phyloP scores from a whole-genome alignment of 2,888 invertebrate species.

The Stenotaenia linearis region DNA sequence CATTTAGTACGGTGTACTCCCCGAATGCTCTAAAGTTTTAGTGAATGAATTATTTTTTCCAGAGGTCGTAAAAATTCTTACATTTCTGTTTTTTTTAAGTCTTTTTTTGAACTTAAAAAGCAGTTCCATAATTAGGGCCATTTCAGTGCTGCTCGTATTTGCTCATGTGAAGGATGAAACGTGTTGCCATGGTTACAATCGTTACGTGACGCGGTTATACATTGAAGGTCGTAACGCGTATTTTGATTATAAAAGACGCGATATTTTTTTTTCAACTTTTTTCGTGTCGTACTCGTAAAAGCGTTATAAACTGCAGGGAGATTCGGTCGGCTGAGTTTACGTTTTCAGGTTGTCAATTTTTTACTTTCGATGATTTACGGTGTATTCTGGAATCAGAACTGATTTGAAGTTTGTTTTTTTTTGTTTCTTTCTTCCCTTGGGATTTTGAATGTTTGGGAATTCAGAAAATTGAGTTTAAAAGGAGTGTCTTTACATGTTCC shows the following conservation, averaged over 20 bases:
- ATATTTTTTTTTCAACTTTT: background rate
- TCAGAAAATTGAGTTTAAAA: background rate
- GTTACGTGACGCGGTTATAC: background rate
- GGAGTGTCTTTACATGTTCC: background rate
- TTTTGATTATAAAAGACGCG: background rate
- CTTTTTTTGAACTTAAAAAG: no score
- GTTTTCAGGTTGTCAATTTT: background rate
- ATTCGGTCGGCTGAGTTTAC: background rate
- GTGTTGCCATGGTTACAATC: conserved; percentile 4
- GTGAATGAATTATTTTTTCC: background rate
- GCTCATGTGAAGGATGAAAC: background rate
- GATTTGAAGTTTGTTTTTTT: background rate
- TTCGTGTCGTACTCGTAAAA: background rate
- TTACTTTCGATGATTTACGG: background rate
- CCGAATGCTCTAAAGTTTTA: background rate
- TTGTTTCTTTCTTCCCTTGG: background rate
- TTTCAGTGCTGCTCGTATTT: background rate
- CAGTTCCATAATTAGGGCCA: background rate
- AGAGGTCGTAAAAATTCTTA: no score
- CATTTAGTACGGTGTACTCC: no score
- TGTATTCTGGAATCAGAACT: no score
- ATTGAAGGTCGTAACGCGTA: background rate
- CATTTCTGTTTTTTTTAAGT: no score
- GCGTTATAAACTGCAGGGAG: background rate
- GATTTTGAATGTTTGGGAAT: background rate